Base-by-base conservation (phyloP, 2,797 vertebrate genomes). In the Erpetoichthys calabaricus region DNA sequence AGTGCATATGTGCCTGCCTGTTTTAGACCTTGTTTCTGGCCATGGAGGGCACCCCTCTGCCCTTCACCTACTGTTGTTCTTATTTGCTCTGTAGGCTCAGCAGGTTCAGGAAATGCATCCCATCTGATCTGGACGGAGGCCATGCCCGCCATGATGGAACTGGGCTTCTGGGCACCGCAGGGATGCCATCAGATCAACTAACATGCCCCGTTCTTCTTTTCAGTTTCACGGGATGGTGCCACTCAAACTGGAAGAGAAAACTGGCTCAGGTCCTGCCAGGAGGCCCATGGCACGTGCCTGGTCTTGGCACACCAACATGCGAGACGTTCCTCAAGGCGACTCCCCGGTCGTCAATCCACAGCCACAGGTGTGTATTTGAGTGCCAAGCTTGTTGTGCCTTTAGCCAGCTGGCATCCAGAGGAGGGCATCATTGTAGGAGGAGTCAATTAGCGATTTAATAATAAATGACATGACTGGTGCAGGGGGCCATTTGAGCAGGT, bases 171-270 rank as follows among this genome's bases (percentile, higher is more conserved):
- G 25, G 25, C 25, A 25, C 25, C 8, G 53, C 52, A 9, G 55
- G 55, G 59, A 57, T 59, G 54, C 55, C 41, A 45, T 50, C 46
- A 2, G 42, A 51, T 59, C 55, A 44, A 41, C n/a, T 53, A 63
- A 64, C 63, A 62, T 65, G 60, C 56, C 59, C 45, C 63, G 7
- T 55, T 70, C 55, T 42, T 60, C 61, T 59, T 43, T 47, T 5
- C 64, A 78, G 79, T 75, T 83, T 62, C 75, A 87, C 64, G 71
- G 73, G 63, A 63, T 80, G 62, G 76, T 73, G 68, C 68, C 80
- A 51, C 60, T 75, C 58, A 66, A 70, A 47, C 47, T 68, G 49
- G 76, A 82, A 72, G 67, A 75, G 63, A 45, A 46, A 63, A 59
- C 53, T 44, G 45, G 45, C 56, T 57, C 52, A n/a, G 4, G 44